Base-by-base conservation (phyloP, 1,140 invertebrate genomes). In the Arion vulgaris region DNA sequence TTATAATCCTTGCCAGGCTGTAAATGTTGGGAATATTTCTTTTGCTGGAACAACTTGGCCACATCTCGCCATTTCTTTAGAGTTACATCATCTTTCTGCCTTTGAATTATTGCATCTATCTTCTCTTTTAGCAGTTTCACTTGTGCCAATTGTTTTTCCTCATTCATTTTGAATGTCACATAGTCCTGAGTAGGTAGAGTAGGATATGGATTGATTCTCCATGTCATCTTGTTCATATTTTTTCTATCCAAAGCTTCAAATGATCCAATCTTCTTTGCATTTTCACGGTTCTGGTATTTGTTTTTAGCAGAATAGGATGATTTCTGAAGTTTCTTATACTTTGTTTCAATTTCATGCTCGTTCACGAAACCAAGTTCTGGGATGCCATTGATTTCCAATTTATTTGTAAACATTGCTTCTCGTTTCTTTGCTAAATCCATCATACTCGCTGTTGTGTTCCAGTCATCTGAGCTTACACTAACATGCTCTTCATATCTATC, bases 391-490 rank as follows among this genome's bases (percentile, higher is more conserved):
- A 51, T 13, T 80, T 80, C 23, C 39, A 34, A 49, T 84, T 82
- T 38, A 78, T 81, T 28, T 80, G 78, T n/a, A 15, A 34, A 28
- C 5, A 75, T 32, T 1, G 19, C 28, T 15, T 80, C 83, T 5
- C 86, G 84, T 71, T 85, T 81, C 19, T 81, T 84, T 23, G 85
- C 84, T 34, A 74, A 80, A 72, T 75, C 86, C 87, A 79, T 85
- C 85, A 80, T 88, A 84, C 57, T 88, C 38, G 84, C 84, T 32
- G 41, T 74, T 19, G 84, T 85, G 45, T 85, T 85, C 88, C 87
- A 89, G 57, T 89, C 87, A 71, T 90, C 88, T 49, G 86, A 86
- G 69, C 86, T 88, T 53, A 26, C 80, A 74, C 80, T 81, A 4
- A 36, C 39, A 19, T 73, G 49, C 13, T n/a, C n/a, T n/a, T 51